Percentiles rank a stretch among this genome's conserved stretches.
These are phyloP conservation scores for Mormyrus hasselquistii DNA, from an alignment of 2,797 vertebrate species.

Conservation along the genomic window DNA sequence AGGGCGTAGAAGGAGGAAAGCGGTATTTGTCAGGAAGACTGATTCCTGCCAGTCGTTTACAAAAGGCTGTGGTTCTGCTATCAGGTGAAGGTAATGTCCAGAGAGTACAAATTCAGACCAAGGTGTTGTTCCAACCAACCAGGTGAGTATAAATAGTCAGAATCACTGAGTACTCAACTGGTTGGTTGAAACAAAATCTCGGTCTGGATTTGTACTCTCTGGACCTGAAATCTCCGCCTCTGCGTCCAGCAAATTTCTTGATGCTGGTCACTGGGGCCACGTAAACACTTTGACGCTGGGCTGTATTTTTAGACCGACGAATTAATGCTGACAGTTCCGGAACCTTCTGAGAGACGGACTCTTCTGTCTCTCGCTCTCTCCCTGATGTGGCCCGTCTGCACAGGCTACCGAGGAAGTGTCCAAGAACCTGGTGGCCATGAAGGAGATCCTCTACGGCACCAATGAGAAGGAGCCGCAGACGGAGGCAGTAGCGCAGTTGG, in stretches of 20 bases:
- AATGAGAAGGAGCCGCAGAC: slow-evolving; percentile 95
- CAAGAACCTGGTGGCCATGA: slow-evolving; percentile 94
- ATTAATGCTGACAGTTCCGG: neutral
- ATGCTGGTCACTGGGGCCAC: neutral
- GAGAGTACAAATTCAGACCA: neutral
- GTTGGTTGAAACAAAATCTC: neutral
- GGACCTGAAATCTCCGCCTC: neutral
- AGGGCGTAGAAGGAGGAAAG: neutral
- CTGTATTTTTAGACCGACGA: neutral
- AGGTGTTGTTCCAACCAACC: neutral
- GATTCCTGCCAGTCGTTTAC: neutral
- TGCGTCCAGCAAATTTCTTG: neutral
- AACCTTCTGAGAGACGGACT: neutral
- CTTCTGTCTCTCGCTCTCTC: neutral
- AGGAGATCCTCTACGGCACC: slow-evolving; percentile 92
- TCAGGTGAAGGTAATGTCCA: neutral
- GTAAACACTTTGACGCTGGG: neutral
- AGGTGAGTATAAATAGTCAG: neutral
- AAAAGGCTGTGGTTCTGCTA: neutral
- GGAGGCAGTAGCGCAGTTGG: slow-evolving; percentile 90
- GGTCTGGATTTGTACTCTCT: neutral
- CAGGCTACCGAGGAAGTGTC: slow-evolving; percentile 96
- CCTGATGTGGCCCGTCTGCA: slow-evolving; percentile 18
- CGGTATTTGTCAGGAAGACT: neutral
- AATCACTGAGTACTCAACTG: neutral